phyloP scores from a whole-genome alignment of 2,797 vertebrate genomes.

The Australoheros facetus region DNA sequence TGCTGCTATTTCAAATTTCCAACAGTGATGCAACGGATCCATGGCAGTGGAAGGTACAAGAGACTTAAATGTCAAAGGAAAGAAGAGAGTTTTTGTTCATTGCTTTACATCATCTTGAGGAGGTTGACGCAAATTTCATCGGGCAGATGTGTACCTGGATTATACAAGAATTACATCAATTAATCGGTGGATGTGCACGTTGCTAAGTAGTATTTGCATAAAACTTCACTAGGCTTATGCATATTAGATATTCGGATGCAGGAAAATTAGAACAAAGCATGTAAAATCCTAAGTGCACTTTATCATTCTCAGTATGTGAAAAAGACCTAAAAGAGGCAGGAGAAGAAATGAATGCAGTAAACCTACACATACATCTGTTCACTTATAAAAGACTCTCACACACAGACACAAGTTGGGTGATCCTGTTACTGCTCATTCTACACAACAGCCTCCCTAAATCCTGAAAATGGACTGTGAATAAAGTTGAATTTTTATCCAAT shows the following conservation, averaged over 20 bases:
- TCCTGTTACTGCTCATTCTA: conserved; percentile 18
- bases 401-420: conserved; percentile 5
- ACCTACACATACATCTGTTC: background rate
- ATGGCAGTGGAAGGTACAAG: conserved; percentile 1
- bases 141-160: background rate
- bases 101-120: background rate
- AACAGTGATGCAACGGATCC: conserved; percentile 18
- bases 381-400: background rate
- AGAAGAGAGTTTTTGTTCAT: conserved; percentile 23
- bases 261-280: background rate
- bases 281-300: background rate
- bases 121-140: conserved; percentile 12
- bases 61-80: conserved; percentile 6
- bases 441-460: conserved; percentile 14
- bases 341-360: background rate
- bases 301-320: background rate
- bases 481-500: conserved; percentile 74
- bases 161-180: background rate
- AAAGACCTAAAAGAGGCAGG: background rate
- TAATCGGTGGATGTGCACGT: background rate
- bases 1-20: conserved; percentile 26
- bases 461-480: conserved; percentile 61
- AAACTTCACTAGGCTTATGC: background rate
- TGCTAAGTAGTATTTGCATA: background rate
- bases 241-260: background rate